Conservation (phyloP, 2,888 invertebrate species). For the Eumacrocentrus americanus region DNA sequence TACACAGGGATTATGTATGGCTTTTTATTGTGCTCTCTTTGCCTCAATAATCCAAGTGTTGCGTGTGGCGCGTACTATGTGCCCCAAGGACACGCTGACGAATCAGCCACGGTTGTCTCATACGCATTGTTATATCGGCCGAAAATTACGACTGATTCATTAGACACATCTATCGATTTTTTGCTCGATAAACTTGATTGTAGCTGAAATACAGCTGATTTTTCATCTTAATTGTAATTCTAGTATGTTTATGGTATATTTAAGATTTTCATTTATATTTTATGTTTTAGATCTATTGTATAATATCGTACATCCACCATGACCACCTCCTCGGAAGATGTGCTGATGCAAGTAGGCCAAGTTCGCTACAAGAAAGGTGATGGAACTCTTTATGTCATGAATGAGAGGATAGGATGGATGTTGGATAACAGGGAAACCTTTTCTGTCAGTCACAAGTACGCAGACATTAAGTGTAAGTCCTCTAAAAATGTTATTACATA, state of each 20-base stretch:
- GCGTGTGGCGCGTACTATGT: conserved; percentile 25
- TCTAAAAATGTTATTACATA: neutral
- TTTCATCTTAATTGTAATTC: too few relatives aligned
- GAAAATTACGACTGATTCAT: conserved; percentile 18
- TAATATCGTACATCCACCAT: conserved; percentile 62
- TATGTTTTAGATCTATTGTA: conserved; percentile 47
- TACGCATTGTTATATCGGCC: conserved; percentile 9
- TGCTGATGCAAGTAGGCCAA: conserved; percentile 87
- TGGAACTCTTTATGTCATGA: conserved; percentile 95
- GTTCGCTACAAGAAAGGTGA: conserved; percentile 96
- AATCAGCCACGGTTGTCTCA: conserved; percentile 34
- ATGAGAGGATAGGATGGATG: conserved; percentile 96
- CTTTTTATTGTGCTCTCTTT: conserved; percentile 4
- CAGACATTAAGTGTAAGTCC: conserved; percentile 90
- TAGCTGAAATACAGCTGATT: too few relatives aligned
- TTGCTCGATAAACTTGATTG: neutral
- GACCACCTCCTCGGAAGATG: conserved; percentile 93
- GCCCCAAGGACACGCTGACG: conserved; percentile 49
- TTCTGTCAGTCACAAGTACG: conserved; percentile 90
- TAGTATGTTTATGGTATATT: neutral
- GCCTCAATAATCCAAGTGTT: conserved; percentile 11
- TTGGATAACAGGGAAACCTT: conserved; percentile 90
- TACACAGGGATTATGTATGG: neutral
- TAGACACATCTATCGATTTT: neutral
- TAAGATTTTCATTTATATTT: neutral